Conservation (phyloP, 2,113 vertebrate genomes). For the Promerops cafer region DNA sequence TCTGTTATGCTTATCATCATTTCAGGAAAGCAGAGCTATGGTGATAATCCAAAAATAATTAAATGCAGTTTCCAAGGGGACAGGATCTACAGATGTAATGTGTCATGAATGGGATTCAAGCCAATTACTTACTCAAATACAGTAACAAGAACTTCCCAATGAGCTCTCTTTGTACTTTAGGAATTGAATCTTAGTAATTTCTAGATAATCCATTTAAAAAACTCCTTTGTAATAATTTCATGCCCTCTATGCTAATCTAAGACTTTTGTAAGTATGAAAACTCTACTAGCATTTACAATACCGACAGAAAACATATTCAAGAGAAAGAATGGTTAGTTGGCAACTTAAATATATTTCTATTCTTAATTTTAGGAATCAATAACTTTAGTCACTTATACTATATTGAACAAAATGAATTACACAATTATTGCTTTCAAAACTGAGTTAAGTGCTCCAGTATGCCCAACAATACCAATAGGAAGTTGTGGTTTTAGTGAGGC, state of each 20-base stretch:
- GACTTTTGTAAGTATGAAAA: neutral
- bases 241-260: neutral
- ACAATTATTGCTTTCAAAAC: neutral
- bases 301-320: neutral
- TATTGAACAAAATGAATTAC: neutral
- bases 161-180: neutral
- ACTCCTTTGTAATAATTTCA: neutral
- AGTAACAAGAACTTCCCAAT: neutral
- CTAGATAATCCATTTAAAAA: neutral
- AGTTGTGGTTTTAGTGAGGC: neutral
- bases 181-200: neutral
- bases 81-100: neutral
- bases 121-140: neutral
- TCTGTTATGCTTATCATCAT: neutral
- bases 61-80: neutral
- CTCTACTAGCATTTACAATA: neutral
- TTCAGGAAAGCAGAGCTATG: neutral
- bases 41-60: neutral
- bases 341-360: neutral
- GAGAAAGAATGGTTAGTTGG: neutral
- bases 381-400: neutral
- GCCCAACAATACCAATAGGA: neutral
- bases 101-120: neutral
- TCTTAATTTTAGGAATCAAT: neutral
- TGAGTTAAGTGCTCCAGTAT: neutral